Evolutionary conservation across 2,888 invertebrate genomes (phyloP).

Genomic region (Rhodophaea formosa): DNA sequence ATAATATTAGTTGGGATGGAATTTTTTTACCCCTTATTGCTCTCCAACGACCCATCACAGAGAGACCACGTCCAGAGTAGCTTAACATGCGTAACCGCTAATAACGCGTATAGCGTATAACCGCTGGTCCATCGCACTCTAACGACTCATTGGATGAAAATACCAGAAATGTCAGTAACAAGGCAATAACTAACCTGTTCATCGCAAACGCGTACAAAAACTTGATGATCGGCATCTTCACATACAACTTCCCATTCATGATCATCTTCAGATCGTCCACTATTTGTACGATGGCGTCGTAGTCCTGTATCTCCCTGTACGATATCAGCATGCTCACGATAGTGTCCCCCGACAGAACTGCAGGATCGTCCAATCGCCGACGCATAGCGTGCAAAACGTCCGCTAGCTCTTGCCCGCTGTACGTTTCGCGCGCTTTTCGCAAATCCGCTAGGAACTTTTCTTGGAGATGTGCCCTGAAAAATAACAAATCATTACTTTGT

Average conservation of each 20-base stretch:
- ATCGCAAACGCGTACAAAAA: slow-evolving; percentile 98
- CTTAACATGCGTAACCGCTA: no score
- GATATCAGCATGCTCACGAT: slow-evolving; percentile 96
- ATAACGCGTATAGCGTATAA: no score
- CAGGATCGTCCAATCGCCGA: slow-evolving; percentile 96
- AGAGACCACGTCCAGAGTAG: no score
- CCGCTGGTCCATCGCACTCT: no score
- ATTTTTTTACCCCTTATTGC: no score
- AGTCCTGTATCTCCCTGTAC: slow-evolving; percentile 95
- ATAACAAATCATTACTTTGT: no score
- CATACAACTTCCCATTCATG: slow-evolving; percentile 92
- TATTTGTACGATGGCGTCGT: slow-evolving; percentile 97
- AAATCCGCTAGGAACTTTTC: slow-evolving; percentile 98
- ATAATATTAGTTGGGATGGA: no score
- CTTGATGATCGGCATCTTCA: slow-evolving; percentile 94
- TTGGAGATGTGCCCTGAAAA: slow-evolving; percentile 93
- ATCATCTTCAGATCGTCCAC: slow-evolving; percentile 96
- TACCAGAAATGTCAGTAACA: no score
- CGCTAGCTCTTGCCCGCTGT: slow-evolving; percentile 90
- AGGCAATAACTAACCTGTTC: no score
- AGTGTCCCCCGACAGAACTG: slow-evolving; percentile 97
- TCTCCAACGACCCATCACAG: no score
- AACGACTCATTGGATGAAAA: no score
- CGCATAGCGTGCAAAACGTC: slow-evolving; percentile 94
- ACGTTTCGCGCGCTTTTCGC: slow-evolving; percentile 93